Percentiles rank a stretch among this genome's conserved stretches.
phyloP scores from a whole-genome alignment of 2,888 invertebrate species.

The Spilosoma lubricipeda region DNA sequence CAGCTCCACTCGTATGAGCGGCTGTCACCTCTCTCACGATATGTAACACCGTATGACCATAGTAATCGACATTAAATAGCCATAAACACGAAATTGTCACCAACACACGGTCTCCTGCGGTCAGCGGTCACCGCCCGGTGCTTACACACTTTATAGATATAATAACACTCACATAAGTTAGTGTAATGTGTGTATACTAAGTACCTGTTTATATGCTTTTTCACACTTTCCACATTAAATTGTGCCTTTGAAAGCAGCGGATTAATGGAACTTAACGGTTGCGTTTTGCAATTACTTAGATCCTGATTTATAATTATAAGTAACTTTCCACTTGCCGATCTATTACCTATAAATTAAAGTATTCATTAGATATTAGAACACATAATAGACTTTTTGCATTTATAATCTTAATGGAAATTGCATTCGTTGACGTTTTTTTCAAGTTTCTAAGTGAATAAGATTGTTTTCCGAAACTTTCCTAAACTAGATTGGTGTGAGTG shows the following conservation, averaged over 20 bases:
- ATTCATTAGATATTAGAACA: not conserved
- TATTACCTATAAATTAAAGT: not conserved
- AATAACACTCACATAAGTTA: slow-evolving; percentile 22
- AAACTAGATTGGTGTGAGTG: too few relatives aligned
- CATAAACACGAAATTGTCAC: slow-evolving; percentile 58
- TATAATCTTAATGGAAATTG: not conserved
- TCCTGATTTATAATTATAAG: not conserved
- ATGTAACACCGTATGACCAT: slow-evolving; percentile 17
- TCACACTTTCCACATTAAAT: slow-evolving; percentile 51
- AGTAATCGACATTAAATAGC: slow-evolving; percentile 51
- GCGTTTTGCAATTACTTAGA: not conserved
- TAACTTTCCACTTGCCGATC: not conserved
- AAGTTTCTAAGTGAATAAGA: not conserved
- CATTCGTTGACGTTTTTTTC: not conserved
- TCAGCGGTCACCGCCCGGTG: slow-evolving; percentile 58
- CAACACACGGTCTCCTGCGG: slow-evolving; percentile 63
- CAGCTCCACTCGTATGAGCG: not conserved
- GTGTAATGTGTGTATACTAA: slow-evolving; percentile 32
- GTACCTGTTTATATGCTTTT: slow-evolving; percentile 51
- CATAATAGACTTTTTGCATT: not conserved
- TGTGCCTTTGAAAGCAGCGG: slow-evolving; percentile 29
- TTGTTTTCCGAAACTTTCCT: too few relatives aligned
- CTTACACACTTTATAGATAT: slow-evolving; percentile 28
- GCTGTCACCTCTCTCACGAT: slow-evolving; percentile 42
- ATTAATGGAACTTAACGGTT: not conserved